Base-by-base conservation (phyloP, 2,888 invertebrate genomes). In the Thera britannica region DNA sequence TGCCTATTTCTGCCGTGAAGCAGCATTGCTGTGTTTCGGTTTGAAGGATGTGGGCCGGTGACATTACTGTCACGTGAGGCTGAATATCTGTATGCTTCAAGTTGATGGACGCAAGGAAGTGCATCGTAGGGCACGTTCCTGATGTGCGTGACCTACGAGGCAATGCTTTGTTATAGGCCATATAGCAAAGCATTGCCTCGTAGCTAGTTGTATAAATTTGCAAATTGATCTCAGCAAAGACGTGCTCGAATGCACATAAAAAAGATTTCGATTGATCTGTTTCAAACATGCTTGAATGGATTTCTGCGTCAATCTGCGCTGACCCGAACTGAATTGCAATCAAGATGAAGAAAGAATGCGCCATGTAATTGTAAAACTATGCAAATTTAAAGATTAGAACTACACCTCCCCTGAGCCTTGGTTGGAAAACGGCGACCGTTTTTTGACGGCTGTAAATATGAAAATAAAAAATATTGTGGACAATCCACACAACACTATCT, bases 321-420 rank as follows among this genome's bases (percentile, higher is more conserved):
- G 7, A 23, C 51, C 7, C 51, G 23, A 51, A 23, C 3, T 3
- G 51, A 23, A 52, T 58, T 66, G 70, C 71, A 76, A 80, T 79
- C 78, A 73, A 79, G 79, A 81, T 80, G 70, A 62, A 64, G 65
- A 84, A 90, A 89, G 89, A 90, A 91, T 89, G 89, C 84, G 79
- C 79, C 83, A 79, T 78, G 89, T 88, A 89, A 90, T 90, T 87
- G 90, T 90, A 87, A 84, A 89, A 87, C 77, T 89, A 91, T 92
- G 92, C 87, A 90, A 92, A 92, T 91, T 83, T 9, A 52, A 8
- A 34, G 52, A 52, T 52, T 52, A 23, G 23, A 51, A 23, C 23
- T 51, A 52, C 52, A 34, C 52, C 5, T 52, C 34, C 9, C 52
- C 52, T 34, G 34, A 51, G 34, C 9, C 4, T 34, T 52, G 6